Conservation (phyloP, 2,888 invertebrate genomes). For the Nebria brevicollis region DNA sequence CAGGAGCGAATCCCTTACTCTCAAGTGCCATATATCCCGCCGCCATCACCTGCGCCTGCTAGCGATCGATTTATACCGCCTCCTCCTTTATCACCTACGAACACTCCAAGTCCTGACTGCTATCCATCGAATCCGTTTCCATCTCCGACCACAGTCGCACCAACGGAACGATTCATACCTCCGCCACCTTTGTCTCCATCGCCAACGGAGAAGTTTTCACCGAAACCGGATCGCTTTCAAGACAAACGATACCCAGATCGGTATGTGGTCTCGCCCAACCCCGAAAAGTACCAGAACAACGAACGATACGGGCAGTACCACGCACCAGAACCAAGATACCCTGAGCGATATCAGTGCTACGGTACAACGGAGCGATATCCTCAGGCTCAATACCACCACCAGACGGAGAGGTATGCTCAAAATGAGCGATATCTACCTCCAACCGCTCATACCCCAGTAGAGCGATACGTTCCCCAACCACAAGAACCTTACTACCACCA, state of each 20-base stretch:
- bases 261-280: conserved; percentile 47
- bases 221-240: conserved; percentile 53
- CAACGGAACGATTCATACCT: conserved; percentile 68
- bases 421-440: conserved; percentile 72
- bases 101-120: conserved; percentile 67
- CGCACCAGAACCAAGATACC: conserved; percentile 47
- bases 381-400: conserved; percentile 29
- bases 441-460: conserved; percentile 76
- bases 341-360: conserved; percentile 51
- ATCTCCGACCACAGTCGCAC: conserved; percentile 64
- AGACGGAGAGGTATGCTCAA: conserved; percentile 52
- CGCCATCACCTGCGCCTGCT: conserved; percentile 68
- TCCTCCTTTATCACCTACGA: conserved; percentile 72
- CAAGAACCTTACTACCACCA: conserved; percentile 70
- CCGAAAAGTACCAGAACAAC: conserved; percentile 49
- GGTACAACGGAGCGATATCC: conserved; percentile 50
- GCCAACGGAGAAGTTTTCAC: conserved; percentile 58
- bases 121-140: conserved; percentile 66
- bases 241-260: conserved; percentile 55
- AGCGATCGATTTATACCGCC: conserved; percentile 67
- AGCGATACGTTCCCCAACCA: conserved; percentile 75
- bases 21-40: conserved; percentile 64
- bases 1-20: conserved; percentile 55
- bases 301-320: conserved; percentile 56
- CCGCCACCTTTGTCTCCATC: conserved; percentile 62